These are phyloP conservation scores for Conus betulinus DNA, from an alignment of 1,140 invertebrate species.

Conservation along the genomic window DNA sequence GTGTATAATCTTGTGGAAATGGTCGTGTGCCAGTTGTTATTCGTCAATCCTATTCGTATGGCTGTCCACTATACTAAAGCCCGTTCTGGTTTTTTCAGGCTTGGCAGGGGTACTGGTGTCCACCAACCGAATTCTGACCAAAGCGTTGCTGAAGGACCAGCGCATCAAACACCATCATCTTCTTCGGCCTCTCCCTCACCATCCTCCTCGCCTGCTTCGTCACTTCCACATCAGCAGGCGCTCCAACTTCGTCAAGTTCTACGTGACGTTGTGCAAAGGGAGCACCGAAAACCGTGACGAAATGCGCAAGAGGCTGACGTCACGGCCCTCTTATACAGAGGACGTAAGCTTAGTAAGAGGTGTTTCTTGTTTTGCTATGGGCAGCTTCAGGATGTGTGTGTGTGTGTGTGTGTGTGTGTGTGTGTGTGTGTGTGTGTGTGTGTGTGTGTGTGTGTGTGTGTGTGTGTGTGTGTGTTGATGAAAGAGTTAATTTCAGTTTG, in stretches of 20 bases:
- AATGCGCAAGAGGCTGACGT: constrained; percentile 45
- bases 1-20: too few species aligned
- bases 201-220: constrained; percentile 85
- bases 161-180: constrained; percentile 88
- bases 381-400: not conserved
- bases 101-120: constrained; percentile 91
- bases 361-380: not conserved
- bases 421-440: not conserved
- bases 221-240: constrained; percentile 84
- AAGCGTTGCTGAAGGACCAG: constrained; percentile 84
- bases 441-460: too few species aligned
- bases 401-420: not conserved
- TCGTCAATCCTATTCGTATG: too few species aligned
- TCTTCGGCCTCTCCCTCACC: constrained; percentile 87
- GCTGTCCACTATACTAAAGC: too few species aligned
- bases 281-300: constrained; percentile 47
- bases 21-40: too few species aligned
- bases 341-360: constrained; percentile 62
- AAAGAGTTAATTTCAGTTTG: too few species aligned
- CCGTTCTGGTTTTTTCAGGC: constrained; percentile 77
- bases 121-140: constrained; percentile 88
- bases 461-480: too few species aligned
- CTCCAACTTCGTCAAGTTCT: constrained; percentile 89
- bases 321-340: constrained; percentile 46
- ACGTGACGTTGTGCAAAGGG: constrained; percentile 82